These are phyloP conservation scores for Brachynemurus nebulosus DNA, from an alignment of 2,888 invertebrate genomes.

Conservation along the genomic window DNA sequence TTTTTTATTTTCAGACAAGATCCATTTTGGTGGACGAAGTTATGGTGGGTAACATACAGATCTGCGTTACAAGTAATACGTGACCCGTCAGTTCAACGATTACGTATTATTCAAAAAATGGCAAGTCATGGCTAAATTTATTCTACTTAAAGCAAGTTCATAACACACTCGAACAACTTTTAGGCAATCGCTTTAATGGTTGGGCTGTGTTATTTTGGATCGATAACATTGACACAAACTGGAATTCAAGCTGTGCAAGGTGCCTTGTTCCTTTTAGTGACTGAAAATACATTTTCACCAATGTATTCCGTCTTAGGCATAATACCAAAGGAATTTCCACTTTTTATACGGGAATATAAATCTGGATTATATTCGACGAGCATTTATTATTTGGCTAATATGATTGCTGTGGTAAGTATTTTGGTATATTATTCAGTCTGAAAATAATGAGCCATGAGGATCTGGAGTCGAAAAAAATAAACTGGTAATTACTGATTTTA, in stretches of 20 bases:
- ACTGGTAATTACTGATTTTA: too few relatives aligned
- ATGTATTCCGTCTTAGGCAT: conserved; percentile 81
- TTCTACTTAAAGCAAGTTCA: background rate
- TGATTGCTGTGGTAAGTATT: conserved; percentile 66
- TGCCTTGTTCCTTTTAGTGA: conserved; percentile 71
- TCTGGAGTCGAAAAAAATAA: too few relatives aligned
- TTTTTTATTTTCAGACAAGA: conserved; percentile 36
- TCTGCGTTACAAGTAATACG: conserved; percentile 57
- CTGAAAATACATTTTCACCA: conserved; percentile 82
- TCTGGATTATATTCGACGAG: conserved; percentile 71
- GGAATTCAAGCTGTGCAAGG: conserved; percentile 85
- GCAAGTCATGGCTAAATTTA: conserved; percentile 35
- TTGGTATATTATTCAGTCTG: too few relatives aligned
- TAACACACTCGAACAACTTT: conserved; percentile 16
- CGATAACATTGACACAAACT: conserved; percentile 53
- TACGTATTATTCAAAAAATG: conserved; percentile 69
- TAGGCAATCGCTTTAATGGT: conserved; percentile 60
- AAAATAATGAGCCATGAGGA: too few relatives aligned
- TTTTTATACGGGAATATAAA: conserved; percentile 66
- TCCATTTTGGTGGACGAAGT: conserved; percentile 54
- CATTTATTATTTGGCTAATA: conserved; percentile 67
- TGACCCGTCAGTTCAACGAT: conserved; percentile 65
- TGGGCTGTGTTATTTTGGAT: conserved; percentile 73
- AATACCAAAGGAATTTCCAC: conserved; percentile 67
- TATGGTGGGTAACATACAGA: conserved; percentile 63